Evolutionary conservation across 2,888 invertebrate species (phyloP).

Genomic region (Geophilus truncorum): DNA sequence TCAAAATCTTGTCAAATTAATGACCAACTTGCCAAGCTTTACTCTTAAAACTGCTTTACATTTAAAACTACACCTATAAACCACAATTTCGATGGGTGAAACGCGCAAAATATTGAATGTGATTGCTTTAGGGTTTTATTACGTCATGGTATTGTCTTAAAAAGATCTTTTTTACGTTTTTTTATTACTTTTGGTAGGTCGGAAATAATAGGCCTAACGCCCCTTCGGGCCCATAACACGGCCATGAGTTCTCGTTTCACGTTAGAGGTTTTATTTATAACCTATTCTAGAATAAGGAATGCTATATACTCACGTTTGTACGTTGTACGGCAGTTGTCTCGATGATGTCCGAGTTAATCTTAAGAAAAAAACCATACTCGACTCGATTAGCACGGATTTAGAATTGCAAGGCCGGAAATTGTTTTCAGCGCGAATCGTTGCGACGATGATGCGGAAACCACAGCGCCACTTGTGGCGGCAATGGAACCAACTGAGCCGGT

Average conservation of each 20-base stretch:
- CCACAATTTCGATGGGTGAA: too few relatives aligned
- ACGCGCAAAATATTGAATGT: too few relatives aligned
- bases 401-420: slow-evolving; percentile 7
- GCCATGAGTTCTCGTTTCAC: neutral
- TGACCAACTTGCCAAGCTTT: neutral
- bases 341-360: neutral
- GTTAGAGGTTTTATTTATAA: neutral
- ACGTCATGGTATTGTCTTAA: too few relatives aligned
- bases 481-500: slow-evolving; percentile 13
- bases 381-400: slow-evolving; percentile 18
- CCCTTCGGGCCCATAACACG: neutral
- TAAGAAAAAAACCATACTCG: neutral
- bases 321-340: neutral
- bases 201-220: too few relatives aligned
- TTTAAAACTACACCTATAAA: too few relatives aligned
- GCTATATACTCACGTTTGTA: neutral
- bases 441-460: neutral
- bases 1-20: neutral
- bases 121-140: too few relatives aligned
- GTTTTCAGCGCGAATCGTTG: slow-evolving; percentile 17
- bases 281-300: neutral
- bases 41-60: too few relatives aligned
- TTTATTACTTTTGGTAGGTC: too few relatives aligned
- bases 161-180: too few relatives aligned
- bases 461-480: slow-evolving; percentile 18